These are phyloP conservation scores for Pharmacophagus antenor DNA, from an alignment of 2,888 invertebrate genomes.

Conservation along the genomic window DNA sequence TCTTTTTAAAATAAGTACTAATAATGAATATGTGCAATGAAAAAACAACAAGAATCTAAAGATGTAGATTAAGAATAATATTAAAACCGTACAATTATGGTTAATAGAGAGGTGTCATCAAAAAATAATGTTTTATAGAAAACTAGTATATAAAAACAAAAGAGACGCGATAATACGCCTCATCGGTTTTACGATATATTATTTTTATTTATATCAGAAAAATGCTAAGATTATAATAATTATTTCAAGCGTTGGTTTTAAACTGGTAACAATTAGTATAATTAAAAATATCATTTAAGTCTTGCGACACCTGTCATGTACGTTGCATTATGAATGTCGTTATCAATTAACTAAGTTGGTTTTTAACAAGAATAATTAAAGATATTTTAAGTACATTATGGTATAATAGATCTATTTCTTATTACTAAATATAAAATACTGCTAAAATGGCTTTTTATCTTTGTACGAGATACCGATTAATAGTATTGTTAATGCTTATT, in stretches of 20 bases:
- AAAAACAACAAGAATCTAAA: no score
- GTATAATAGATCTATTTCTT: slow-evolving; percentile 14
- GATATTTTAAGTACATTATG: slow-evolving; percentile 14
- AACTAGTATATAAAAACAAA: no score
- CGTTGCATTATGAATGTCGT: neutral
- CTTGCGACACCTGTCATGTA: neutral
- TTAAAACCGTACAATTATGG: no score
- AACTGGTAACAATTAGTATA: neutral
- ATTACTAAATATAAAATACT: slow-evolving; percentile 8
- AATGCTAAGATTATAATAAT: neutral
- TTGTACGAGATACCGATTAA: slow-evolving; percentile 67
- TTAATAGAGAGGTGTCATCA: no score
- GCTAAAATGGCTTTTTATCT: slow-evolving; percentile 63
- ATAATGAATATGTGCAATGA: no score
- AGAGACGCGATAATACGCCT: no score
- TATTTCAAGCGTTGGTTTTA: neutral
- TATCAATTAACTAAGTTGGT: slow-evolving; percentile 3
- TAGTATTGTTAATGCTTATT: slow-evolving; percentile 63
- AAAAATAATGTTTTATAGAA: no score
- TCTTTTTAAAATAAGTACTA: no score
- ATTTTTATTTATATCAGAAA: no score
- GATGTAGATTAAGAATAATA: no score
- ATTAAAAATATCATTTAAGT: neutral
- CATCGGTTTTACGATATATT: no score
- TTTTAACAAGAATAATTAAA: slow-evolving; percentile 13